Percentiles rank a stretch among this genome's conserved stretches.
phyloP scores from a whole-genome alignment of 2,113 vertebrate genomes.

The Rostratula benghalensis region DNA sequence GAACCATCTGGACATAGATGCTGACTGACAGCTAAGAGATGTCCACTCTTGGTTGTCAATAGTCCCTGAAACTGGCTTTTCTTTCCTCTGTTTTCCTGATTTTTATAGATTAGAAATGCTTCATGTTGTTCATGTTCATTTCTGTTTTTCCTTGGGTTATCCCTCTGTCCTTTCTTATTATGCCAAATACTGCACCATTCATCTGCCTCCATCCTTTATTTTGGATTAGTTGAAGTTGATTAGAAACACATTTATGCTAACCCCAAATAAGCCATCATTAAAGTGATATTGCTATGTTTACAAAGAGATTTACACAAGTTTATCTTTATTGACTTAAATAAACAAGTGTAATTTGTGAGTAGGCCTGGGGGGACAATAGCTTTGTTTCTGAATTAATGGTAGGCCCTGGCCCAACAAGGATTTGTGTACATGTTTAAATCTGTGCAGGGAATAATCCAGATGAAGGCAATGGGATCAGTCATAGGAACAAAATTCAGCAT shows the following conservation, averaged over 20 bases:
- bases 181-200: background rate
- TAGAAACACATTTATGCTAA: constrained; percentile 44
- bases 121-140: background rate
- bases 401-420: background rate
- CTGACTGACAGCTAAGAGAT: background rate
- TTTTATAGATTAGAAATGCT: background rate
- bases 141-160: background rate
- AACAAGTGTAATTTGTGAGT: constrained; percentile 25
- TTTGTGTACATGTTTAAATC: background rate
- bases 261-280: constrained; percentile 34
- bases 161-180: background rate
- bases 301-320: constrained; percentile 34
- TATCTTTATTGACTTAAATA: constrained; percentile 45
- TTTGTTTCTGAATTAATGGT: constrained; percentile 41
- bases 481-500: background rate
- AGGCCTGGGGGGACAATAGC: constrained; percentile 11
- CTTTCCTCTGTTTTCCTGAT: background rate
- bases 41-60: background rate
- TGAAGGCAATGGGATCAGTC: background rate
- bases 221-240: constrained; percentile 19
- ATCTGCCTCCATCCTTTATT: constrained; percentile 10
- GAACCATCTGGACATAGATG: background rate
- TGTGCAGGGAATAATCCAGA: background rate
- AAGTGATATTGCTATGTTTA: constrained; percentile 29
- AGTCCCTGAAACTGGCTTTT: background rate